Conservation (phyloP, 1,140 invertebrate species). For the Bombus soroeensis region DNA sequence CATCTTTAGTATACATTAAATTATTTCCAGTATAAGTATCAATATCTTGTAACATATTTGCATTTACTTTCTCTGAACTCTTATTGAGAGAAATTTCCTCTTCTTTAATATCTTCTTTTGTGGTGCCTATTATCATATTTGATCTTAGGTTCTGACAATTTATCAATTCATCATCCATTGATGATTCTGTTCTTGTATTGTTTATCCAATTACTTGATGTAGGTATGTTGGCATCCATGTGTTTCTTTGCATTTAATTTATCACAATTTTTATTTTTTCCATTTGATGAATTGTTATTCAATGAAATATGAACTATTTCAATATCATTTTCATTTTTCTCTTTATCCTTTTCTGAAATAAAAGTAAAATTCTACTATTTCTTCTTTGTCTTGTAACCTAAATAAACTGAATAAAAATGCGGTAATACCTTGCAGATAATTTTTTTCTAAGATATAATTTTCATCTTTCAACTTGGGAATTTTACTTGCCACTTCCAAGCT, state of each 20-base stretch:
- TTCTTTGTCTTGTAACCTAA: not conserved
- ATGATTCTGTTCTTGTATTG: not conserved
- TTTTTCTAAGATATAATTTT: not conserved
- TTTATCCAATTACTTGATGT: not conserved
- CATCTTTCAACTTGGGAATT: constrained; percentile 28
- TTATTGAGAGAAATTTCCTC: not conserved
- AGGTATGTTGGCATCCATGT: not conserved
- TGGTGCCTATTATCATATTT: not conserved
- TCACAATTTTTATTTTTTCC: not conserved
- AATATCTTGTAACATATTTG: not conserved
- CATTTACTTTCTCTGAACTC: not conserved
- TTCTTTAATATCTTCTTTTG: not conserved
- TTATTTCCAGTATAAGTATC: not conserved
- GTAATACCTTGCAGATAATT: constrained; percentile 20
- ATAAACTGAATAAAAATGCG: not conserved
- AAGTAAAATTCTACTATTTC: not conserved
- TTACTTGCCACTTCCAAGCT: constrained; percentile 39
- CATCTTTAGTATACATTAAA: not conserved
- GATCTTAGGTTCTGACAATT: not conserved
- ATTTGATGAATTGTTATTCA: not conserved
- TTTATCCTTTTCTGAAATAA: not conserved
- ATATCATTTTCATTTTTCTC: constrained; percentile 47
- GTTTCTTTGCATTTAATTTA: not conserved
- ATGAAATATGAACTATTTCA: constrained; percentile 53
- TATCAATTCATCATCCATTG: not conserved